Base-by-base conservation (phyloP, 2,797 vertebrate genomes). In the Myotis findleyi region DNA sequence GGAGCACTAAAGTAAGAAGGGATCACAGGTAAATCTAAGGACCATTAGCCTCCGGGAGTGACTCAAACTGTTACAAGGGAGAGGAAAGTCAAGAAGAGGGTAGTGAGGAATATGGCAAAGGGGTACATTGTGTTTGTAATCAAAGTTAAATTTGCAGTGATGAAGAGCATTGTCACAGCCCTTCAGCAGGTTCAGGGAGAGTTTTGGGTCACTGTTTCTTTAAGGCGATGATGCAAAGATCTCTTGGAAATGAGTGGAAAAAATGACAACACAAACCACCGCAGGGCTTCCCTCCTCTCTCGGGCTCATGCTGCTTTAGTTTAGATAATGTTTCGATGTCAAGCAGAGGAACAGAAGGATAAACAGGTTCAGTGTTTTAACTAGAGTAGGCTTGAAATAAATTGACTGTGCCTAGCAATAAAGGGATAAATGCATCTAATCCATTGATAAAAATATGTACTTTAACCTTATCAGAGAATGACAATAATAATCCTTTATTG, bases 391-490 rank as follows among this genome's bases (percentile, higher is more conserved):
- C 44, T 68, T 80, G 69, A 53, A 92, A 75, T 92, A 76, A 91
- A 77, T 57, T 3, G 51, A 72, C 79, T 62, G 53, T 51, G 17
- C 41, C 94, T 72, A 91, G 53, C 88, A 82, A 92, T 79, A 91
- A 86, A 76, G 51, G 91, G 92, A 95, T 66, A 94, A 95, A 93
- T 81, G 59, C 79, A 91, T 49, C 81, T 87, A 94, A 95, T 84
- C 55, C 59, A 84, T 33, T 33, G 77, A 91, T 89, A 71, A 92
- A 95, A 75, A 83, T 69, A 87, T 49, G 71, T 10, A 6, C 13
- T 89, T 94, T 80, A 79, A 91, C 75, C n/a, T 94, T 95, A 94
- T 93, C 83, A 80, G 47, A 80, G 5, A 94, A 51, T 1, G 0
- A 81, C 82, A 71, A 92, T 84, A 81, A 92, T 72, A 94, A 87